These are phyloP conservation scores for Elaphurus davidianus DNA, from an alignment of 2,113 vertebrate genomes.

Conservation along the genomic window DNA sequence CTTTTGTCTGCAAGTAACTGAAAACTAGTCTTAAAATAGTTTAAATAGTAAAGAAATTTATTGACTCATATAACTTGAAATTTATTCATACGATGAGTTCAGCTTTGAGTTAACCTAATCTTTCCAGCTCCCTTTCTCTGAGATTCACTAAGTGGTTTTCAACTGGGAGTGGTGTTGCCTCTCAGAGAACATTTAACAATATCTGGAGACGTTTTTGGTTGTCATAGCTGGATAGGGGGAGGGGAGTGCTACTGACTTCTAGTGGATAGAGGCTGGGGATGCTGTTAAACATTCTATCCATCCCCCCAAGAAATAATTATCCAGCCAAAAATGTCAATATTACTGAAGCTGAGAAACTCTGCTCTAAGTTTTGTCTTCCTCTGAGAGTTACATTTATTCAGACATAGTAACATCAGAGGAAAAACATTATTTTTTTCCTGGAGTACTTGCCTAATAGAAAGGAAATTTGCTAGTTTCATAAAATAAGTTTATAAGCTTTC, in stretches of 20 bases:
- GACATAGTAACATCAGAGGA: neutral
- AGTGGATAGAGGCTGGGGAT: neutral
- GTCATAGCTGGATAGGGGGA: neutral
- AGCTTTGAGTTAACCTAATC: neutral
- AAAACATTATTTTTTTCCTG: neutral
- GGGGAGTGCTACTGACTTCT: neutral
- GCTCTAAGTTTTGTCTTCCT: neutral
- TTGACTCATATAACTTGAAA: neutral
- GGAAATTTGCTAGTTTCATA: neutral
- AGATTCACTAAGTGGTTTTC: neutral
- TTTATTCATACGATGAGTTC: neutral
- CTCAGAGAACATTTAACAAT: neutral
- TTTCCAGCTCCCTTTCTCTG: neutral
- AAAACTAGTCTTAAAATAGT: neutral
- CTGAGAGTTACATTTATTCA: neutral
- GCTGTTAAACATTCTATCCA: neutral
- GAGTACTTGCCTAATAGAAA: neutral
- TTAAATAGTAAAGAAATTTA: neutral
- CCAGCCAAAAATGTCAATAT: neutral
- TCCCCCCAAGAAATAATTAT: neutral
- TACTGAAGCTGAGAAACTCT: neutral
- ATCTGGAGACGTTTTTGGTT: neutral
- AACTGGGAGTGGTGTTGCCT: neutral
- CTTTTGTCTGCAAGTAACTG: neutral
- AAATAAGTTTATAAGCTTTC: neutral